A percentile compares a stretch with the other conserved stretches of the same genome.
Evolutionary conservation across 1,140 invertebrate species (phyloP).

Genomic region (Drosophila kepulauana): DNA sequence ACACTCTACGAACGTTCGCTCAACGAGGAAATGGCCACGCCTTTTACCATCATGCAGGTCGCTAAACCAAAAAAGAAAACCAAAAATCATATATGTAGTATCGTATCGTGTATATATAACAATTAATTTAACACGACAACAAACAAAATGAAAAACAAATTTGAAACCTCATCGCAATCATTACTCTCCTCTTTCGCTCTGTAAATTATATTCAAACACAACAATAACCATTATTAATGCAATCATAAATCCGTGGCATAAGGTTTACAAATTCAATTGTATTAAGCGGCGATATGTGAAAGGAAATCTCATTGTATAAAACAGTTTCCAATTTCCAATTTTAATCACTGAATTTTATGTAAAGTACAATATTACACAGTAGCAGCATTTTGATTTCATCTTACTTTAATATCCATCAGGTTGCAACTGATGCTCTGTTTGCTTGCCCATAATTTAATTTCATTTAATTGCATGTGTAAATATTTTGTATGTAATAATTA

Average conservation of each 20-base stretch:
- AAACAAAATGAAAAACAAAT: slow-evolving; percentile 1
- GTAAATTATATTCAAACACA: slow-evolving; percentile 56
- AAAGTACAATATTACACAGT: no score
- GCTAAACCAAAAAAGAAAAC: slow-evolving; percentile 53
- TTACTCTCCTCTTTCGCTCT: slow-evolving; percentile 35
- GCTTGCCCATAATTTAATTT: slow-evolving; percentile 9
- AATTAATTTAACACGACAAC: slow-evolving; percentile 68
- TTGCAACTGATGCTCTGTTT: slow-evolving; percentile 17
- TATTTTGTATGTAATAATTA: slow-evolving; percentile 57
- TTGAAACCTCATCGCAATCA: slow-evolving; percentile 45
- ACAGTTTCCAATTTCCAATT: slow-evolving; percentile 18
- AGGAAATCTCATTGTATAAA: slow-evolving; percentile 14
- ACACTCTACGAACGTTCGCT: slow-evolving; percentile 89
- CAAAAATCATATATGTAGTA: slow-evolving; percentile 24
- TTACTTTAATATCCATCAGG: slow-evolving; percentile 4
- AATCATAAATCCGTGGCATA: slow-evolving; percentile 44
- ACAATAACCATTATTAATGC: slow-evolving; percentile 52
- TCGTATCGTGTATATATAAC: slow-evolving; percentile 44
- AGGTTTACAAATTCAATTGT: slow-evolving; percentile 34
- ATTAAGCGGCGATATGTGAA: slow-evolving; percentile 24
- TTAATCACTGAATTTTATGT: slow-evolving; percentile 21
- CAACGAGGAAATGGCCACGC: slow-evolving; percentile 88
- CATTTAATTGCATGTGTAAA: slow-evolving; percentile 47
- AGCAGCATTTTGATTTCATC: background rate
- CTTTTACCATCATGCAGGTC: slow-evolving; percentile 89